Evolutionary conservation across 2,888 invertebrate species (phyloP).

Genomic region (Loripinus fragilis): DNA sequence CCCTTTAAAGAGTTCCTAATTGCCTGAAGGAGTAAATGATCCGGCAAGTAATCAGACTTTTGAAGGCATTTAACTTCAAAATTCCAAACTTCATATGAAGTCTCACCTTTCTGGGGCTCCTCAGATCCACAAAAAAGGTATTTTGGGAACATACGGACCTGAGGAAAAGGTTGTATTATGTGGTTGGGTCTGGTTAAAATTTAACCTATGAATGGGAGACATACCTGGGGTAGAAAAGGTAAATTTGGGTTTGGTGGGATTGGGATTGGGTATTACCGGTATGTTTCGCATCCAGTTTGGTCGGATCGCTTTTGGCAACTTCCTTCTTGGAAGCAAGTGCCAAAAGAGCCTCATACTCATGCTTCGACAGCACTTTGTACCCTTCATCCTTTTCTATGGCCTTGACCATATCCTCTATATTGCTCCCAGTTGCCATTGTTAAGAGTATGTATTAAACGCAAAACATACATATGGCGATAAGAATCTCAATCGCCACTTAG

Average conservation of each 20-base stretch:
- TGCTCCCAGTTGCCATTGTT: too few relatives aligned
- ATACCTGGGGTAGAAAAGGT: not conserved
- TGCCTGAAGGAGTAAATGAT: slow-evolving; percentile 15
- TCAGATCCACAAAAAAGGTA: slow-evolving; percentile 36
- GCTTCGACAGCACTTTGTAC: too few relatives aligned
- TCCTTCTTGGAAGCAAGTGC: too few relatives aligned
- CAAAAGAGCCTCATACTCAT: too few relatives aligned
- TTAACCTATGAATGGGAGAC: not conserved
- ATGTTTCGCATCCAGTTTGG: too few relatives aligned
- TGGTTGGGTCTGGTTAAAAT: not conserved
- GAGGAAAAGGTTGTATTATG: not conserved
- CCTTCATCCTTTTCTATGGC: too few relatives aligned
- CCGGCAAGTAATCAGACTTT: not conserved
- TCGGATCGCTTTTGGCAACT: too few relatives aligned
- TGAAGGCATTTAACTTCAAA: slow-evolving; percentile 30
- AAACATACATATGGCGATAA: too few relatives aligned
- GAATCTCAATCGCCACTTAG: too few relatives aligned
- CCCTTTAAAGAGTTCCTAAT: slow-evolving; percentile 37
- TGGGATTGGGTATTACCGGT: not conserved
- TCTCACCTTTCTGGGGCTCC: slow-evolving; percentile 39
- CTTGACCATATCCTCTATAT: too few relatives aligned
- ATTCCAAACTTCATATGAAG: slow-evolving; percentile 32
- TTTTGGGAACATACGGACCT: slow-evolving; percentile 28
- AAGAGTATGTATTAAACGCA: too few relatives aligned
- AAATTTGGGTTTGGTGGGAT: not conserved